phyloP scores from a whole-genome alignment of 2,113 vertebrate genomes.

The Percopsis transmontana region DNA sequence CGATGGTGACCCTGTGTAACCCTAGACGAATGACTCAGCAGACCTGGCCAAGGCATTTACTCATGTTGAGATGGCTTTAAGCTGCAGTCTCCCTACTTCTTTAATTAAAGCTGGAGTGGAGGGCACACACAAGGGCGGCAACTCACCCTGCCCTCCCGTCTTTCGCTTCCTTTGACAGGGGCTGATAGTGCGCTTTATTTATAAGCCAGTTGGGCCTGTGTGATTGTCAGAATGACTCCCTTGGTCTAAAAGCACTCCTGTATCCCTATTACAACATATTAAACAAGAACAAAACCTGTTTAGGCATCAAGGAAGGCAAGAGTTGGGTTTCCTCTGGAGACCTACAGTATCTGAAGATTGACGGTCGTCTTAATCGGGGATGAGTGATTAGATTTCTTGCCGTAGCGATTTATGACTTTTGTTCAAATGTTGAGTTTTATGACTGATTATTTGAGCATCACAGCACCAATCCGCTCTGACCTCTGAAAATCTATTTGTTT shows the following conservation, averaged over 20 bases:
- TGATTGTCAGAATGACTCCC: constrained; percentile 8
- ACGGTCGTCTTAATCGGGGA: constrained; percentile 35
- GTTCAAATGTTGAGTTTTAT: constrained; percentile 1
- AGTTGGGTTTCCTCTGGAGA: constrained; percentile 36
- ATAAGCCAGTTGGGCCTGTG: constrained; percentile 32
- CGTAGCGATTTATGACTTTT: neutral
- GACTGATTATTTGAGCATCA: constrained; percentile 26
- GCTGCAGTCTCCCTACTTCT: constrained; percentile 45
- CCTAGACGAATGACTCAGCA: constrained; percentile 71
- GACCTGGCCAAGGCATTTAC: constrained; percentile 42
- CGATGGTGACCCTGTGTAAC: constrained; percentile 49
- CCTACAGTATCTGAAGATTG: constrained; percentile 24
- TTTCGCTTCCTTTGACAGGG: constrained; percentile 1
- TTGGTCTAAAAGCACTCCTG: constrained; percentile 14
- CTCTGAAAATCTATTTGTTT: constrained; percentile 14
- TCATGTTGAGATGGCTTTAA: constrained; percentile 58
- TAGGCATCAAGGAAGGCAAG: constrained; percentile 31
- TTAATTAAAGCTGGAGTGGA: constrained; percentile 61
- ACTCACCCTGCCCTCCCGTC: neutral
- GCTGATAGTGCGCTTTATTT: constrained; percentile 24
- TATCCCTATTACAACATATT: constrained; percentile 27
- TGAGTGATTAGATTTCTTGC: constrained; percentile 20
- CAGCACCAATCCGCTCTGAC: constrained; percentile 33
- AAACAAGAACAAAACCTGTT: constrained; percentile 10
- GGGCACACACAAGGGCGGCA: constrained; percentile 28